Evolutionary conservation across 30 jellyfish, hydroid and myxozoan species (phyloP), one percentile per base, ranked within the genome.

Genomic region (Nemopilema nomurai): DNA sequence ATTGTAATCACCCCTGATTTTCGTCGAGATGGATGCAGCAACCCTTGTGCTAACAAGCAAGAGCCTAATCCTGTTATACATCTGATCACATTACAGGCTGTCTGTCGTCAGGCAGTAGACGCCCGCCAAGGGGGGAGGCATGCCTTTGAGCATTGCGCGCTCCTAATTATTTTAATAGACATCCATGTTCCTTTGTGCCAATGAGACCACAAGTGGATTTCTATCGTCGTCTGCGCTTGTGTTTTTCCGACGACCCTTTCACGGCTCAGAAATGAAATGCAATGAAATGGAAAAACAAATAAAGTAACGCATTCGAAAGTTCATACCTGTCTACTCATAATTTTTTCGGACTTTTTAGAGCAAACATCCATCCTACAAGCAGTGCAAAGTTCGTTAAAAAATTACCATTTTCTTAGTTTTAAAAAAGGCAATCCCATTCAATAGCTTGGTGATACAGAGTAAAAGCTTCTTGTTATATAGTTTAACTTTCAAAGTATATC

Each of bases 101-200:
- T 79, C 69, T 71, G 68, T 79, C 76, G 28, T 71, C 67, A 53
- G 65, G 57, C 77, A 29, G 67, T 8, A 79, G 89, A 79, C 89
- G 89, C 89, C 89, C 89, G 81, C 76, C 89, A 78, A 79, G 80
- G 81, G 81, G 89, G 81, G 89, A 79, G 89, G 89, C 89, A 79
- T 62, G 89, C 89, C n/a, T 79, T 79, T 79, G 89, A 79, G 74
- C 80, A 80, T 62, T 79, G 89, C 89, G 89, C 89, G 50, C 80
- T 79, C 68, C 20, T 51, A 25, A 30, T 71, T 25, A 63, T 71
- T 71, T 49, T 25, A 71, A 71, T n/a, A 71, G 32, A 49, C 32
- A 64, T 18, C 73, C 81, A 79, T 66, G 79, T 32, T 65, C 81
- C 32, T 49, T 79, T 79, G 89, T 79, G 71, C 81, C 63, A 49